Evolutionary conservation across 2,113 vertebrate species (phyloP).

Genomic region (Siphamia tubifer): DNA sequence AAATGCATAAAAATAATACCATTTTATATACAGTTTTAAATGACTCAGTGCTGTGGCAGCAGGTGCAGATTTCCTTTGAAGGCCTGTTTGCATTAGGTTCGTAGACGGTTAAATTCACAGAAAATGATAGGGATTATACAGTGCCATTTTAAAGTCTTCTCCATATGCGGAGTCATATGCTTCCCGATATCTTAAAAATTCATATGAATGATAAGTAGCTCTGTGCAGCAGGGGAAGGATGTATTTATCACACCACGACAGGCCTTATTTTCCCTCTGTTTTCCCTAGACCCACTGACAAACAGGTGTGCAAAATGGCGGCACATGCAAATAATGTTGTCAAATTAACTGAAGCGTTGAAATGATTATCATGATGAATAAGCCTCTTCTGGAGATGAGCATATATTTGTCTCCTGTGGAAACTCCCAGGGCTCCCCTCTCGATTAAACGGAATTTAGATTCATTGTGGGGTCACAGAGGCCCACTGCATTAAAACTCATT

Average conservation of each 20-base stretch:
- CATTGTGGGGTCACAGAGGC: constrained; percentile 57
- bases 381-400: constrained; percentile 48
- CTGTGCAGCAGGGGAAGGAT: constrained; percentile 22
- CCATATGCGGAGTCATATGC: neutral
- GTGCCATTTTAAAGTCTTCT: neutral
- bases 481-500: constrained; percentile 61
- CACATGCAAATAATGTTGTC: constrained; percentile 68
- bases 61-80: neutral
- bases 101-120: neutral
- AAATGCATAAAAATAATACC: neutral
- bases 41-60: neutral
- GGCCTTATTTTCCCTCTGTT: constrained; percentile 4
- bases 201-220: neutral
- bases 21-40: neutral
- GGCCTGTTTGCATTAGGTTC: neutral
- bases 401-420: constrained; percentile 60
- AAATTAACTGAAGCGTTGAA: constrained; percentile 69
- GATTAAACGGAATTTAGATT: constrained; percentile 68
- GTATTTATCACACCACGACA: constrained; percentile 25
- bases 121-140: neutral
- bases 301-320: constrained; percentile 58
- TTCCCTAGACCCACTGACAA: constrained; percentile 34
- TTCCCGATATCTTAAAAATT: constrained; percentile 8
- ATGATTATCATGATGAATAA: constrained; percentile 70
- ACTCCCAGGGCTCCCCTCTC: constrained; percentile 45